phyloP scores from a whole-genome alignment of 2,888 invertebrate species.

The Platypus cylindrus region DNA sequence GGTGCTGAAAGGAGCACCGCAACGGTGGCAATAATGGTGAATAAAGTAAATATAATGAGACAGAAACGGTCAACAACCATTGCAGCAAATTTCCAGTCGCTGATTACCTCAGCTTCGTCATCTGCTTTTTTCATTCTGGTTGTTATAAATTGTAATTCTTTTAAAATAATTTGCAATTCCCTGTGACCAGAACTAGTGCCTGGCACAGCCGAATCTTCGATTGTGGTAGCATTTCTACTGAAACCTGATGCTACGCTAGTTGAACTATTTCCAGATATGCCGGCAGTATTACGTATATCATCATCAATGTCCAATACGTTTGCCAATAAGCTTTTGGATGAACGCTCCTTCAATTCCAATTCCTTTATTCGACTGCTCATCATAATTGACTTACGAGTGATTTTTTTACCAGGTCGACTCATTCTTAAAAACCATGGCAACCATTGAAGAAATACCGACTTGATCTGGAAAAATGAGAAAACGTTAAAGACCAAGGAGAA shows the following conservation, averaged over 20 bases:
- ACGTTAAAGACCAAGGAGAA: too few species aligned
- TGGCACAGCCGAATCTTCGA: slow-evolving; percentile 47
- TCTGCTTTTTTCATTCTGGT: slow-evolving; percentile 89
- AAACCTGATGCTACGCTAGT: slow-evolving; percentile 36
- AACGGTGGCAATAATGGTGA: slow-evolving; percentile 86
- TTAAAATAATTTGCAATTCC: slow-evolving; percentile 81
- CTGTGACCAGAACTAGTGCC: slow-evolving; percentile 46
- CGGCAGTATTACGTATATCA: slow-evolving; percentile 73
- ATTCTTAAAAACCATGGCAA: slow-evolving; percentile 93
- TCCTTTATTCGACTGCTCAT: slow-evolving; percentile 87
- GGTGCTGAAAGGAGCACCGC: slow-evolving; percentile 85
- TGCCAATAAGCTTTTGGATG: slow-evolving; percentile 89
- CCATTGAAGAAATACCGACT: slow-evolving; percentile 92
- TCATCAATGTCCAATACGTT: slow-evolving; percentile 96
- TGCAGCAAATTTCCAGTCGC: slow-evolving; percentile 97
- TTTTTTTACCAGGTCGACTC: slow-evolving; percentile 91
- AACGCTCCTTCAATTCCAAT: slow-evolving; percentile 57
- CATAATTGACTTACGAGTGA: slow-evolving; percentile 79
- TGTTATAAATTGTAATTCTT: slow-evolving; percentile 90
- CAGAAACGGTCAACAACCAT: slow-evolving; percentile 97
- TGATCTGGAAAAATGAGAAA: slow-evolving; percentile 51
- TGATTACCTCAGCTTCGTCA: slow-evolving; percentile 83
- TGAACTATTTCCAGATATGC: slow-evolving; percentile 40
- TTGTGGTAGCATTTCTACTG: slow-evolving; percentile 60
- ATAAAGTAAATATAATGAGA: slow-evolving; percentile 87